Base-by-base conservation (phyloP, 2,113 vertebrate genomes). In the Colinus virginianus region DNA sequence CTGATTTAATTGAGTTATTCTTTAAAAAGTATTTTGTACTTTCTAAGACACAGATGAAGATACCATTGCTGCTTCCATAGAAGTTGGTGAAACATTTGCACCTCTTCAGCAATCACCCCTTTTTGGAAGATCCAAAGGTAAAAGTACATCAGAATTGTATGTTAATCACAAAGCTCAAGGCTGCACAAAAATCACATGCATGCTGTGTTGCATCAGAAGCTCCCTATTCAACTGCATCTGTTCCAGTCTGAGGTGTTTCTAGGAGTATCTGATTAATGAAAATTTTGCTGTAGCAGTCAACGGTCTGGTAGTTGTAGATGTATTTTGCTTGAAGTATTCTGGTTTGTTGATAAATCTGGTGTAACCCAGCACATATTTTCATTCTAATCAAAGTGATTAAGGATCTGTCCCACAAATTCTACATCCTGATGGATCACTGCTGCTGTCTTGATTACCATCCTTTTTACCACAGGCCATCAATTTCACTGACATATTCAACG, bases 121-220 rank as follows among this genome's bases (percentile, higher is more conserved):
- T 64, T 87, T 82, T 26, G 61, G 87, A 38, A 38, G 26, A 71
- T 55, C 38, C 13, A 26, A 46, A 72, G 64, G 48, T 36, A 64
- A 80, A 76, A 5, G 5, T 28, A 40, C 25, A 51, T 36, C 2
- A 30, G 66, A 56, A 13, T 40, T 68, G 32, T 67, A 36, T 30
- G 48, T 67, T 34, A 72, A 56, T 46, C 30, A 67, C 0, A 1
- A 53, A 72, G 32, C 13, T 13, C 1, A 0, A 78, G 26, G 45
- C 13, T 45, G 15, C 19, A 56, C 34, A 38, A 61, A 67, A 62
- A 49, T 26, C 8, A 9, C 2, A 3, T 23, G 21, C 30, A 81
- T 17, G 6, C 34, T 36, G 11, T 1, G 1, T 30, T 28, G 18
- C 40, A 55, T 17, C 34, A 26, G n/a, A 5, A 76, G 45, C 40